Conservation (phyloP, 1,140 invertebrate genomes). For the Sminthurinus signatus region DNA sequence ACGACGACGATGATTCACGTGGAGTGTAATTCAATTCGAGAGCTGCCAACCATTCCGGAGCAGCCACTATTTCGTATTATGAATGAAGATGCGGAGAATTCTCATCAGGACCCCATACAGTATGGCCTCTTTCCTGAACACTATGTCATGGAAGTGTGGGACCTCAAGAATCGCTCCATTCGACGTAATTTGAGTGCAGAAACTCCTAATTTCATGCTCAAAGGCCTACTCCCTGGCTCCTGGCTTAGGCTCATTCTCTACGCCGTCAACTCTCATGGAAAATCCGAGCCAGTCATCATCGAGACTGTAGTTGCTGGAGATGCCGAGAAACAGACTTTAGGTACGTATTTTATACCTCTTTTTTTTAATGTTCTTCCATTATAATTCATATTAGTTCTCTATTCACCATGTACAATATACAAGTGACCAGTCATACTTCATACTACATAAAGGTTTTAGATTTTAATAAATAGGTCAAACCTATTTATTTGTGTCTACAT, state of each 20-base stretch:
- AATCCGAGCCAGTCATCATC: constrained; percentile 68
- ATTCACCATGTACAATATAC: neutral
- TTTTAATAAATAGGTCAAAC: neutral
- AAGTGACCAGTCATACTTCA: neutral
- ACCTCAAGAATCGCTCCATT: constrained; percentile 38
- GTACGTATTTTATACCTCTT: constrained; percentile 49
- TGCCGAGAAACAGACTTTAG: constrained; percentile 69
- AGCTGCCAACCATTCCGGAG: constrained; percentile 37
- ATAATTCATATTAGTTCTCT: neutral
- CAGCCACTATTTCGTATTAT: constrained; percentile 40
- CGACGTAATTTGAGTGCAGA: constrained; percentile 41
- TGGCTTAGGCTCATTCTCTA: constrained; percentile 70
- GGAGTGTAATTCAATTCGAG: constrained; percentile 53
- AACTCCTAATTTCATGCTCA: constrained; percentile 42
- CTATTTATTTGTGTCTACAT: neutral
- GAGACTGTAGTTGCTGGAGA: constrained; percentile 80
- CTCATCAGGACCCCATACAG: constrained; percentile 31
- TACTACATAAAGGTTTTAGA: neutral
- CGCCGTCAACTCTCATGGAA: constrained; percentile 78
- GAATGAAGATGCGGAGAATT: constrained; percentile 34
- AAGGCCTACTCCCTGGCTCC: constrained; percentile 52
- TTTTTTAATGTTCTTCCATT: neutral
- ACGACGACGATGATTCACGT: constrained; percentile 73
- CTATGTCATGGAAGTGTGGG: constrained; percentile 41
- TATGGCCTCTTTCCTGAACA: constrained; percentile 39